Evolutionary conservation across 2,888 invertebrate species (phyloP).

Genomic region (Conistra vaccinii): DNA sequence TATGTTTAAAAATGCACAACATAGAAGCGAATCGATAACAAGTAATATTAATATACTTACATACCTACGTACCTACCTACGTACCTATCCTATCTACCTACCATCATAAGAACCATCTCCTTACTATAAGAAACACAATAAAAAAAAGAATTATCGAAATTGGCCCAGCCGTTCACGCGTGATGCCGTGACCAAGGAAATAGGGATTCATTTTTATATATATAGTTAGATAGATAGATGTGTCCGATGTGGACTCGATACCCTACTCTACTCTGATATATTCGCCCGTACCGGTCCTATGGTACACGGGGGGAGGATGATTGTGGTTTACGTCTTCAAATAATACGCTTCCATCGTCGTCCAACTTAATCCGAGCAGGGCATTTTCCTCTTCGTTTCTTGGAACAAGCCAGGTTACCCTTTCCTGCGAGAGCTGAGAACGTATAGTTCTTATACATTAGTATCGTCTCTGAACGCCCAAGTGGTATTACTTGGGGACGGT

Average conservation of each 20-base stretch:
- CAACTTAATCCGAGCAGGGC: slow-evolving; percentile 50
- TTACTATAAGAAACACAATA: no score
- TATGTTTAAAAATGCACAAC: neutral
- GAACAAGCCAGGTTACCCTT: slow-evolving; percentile 53
- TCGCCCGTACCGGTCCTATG: slow-evolving; percentile 27
- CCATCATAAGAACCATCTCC: no score
- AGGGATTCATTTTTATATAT: no score
- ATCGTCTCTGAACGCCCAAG: slow-evolving; percentile 17
- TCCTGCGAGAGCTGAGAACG: slow-evolving; percentile 36
- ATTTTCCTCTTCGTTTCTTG: slow-evolving; percentile 51
- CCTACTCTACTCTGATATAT: slow-evolving; percentile 22
- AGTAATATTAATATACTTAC: neutral
- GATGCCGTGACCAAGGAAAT: no score
- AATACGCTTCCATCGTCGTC: slow-evolving; percentile 36
- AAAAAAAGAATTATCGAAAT: no score
- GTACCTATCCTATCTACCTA: no score
- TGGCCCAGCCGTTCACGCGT: no score
- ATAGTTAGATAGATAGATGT: no score
- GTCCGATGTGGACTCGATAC: neutral
- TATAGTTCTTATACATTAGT: slow-evolving; percentile 54
- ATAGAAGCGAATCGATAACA: neutral
- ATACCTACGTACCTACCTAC: no score
- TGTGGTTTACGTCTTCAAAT: slow-evolving; percentile 40
- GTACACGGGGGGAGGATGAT: slow-evolving; percentile 57
- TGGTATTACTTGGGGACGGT: slow-evolving; percentile 7